phyloP scores from a whole-genome alignment of 2,797 vertebrate species.

The Helicolenus hilgendorfi region DNA sequence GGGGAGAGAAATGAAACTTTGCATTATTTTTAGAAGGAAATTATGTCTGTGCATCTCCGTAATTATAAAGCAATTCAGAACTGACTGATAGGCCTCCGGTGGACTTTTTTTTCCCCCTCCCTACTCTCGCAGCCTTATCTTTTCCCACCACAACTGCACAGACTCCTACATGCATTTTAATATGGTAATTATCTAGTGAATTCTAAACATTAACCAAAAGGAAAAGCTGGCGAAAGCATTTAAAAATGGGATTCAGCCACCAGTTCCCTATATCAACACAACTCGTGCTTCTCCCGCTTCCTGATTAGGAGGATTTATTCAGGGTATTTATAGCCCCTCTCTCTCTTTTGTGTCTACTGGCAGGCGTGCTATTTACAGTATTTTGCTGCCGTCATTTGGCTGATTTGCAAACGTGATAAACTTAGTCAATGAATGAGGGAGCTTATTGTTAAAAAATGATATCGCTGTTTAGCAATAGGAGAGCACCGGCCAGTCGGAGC shows the following conservation, averaged over 20 bases:
- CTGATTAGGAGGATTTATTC: constrained; percentile 78
- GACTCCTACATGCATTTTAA: constrained; percentile 87
- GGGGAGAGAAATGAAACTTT: constrained; percentile 71
- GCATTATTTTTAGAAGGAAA: constrained; percentile 85
- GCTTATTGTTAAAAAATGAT: constrained; percentile 42
- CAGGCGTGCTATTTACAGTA: constrained; percentile 72
- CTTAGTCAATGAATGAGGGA: constrained; percentile 27
- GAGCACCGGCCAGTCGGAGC: neutral
- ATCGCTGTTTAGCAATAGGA: constrained; percentile 23
- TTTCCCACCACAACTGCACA: constrained; percentile 74
- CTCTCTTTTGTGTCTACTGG: constrained; percentile 68
- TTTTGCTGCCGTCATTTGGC: constrained; percentile 66
- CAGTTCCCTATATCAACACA: constrained; percentile 70
- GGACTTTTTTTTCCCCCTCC: constrained; percentile 33
- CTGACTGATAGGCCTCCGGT: constrained; percentile 85
- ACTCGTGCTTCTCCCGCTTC: constrained; percentile 63
- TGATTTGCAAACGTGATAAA: constrained; percentile 64
- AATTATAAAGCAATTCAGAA: constrained; percentile 86
- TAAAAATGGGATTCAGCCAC: constrained; percentile 80
- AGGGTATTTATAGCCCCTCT: constrained; percentile 74
- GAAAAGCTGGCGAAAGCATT: constrained; percentile 78
- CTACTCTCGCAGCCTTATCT: constrained; percentile 81
- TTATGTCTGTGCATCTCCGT: constrained; percentile 80
- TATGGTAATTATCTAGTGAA: constrained; percentile 84
- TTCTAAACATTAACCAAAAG: constrained; percentile 81